Evolutionary conservation across 2,888 invertebrate species (phyloP).

Genomic region (Mimachlamys varia): DNA sequence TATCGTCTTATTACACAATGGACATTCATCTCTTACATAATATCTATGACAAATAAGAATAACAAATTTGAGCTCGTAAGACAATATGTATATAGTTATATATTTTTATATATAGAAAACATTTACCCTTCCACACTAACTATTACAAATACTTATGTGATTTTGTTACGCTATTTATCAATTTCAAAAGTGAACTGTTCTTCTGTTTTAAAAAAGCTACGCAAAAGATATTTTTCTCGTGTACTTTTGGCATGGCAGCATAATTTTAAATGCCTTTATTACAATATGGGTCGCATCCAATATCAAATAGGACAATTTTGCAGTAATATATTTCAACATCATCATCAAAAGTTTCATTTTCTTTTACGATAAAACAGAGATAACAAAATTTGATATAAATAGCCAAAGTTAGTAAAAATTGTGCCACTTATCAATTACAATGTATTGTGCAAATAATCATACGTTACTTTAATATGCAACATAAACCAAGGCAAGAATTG

Average conservation of each 20-base stretch:
- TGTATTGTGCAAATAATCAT: background rate
- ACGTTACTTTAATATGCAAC: background rate
- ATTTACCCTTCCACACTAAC: background rate
- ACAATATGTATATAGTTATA: conserved; percentile 23
- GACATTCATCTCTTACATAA: background rate
- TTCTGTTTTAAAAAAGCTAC: too few relatives aligned
- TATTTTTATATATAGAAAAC: conserved; percentile 24
- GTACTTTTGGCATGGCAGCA: too few relatives aligned
- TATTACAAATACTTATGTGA: background rate
- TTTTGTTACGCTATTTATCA: background rate
- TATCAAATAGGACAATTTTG: too few relatives aligned
- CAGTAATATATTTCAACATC: too few relatives aligned
- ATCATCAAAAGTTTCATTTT: background rate
- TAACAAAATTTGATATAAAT: background rate
- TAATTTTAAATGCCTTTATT: too few relatives aligned
- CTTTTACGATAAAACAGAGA: background rate
- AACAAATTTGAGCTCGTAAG: conserved; percentile 28
- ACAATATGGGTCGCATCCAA: too few relatives aligned
- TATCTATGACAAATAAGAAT: conserved; percentile 16
- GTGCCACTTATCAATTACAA: background rate
- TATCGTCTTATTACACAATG: background rate
- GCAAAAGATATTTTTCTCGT: too few relatives aligned
- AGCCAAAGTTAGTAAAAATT: background rate
- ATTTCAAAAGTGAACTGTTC: too few relatives aligned
- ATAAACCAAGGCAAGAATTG: conserved; percentile 11